Evolutionary conservation across 2,797 vertebrate genomes (phyloP).

Genomic region (Caiman crocodilus): DNA sequence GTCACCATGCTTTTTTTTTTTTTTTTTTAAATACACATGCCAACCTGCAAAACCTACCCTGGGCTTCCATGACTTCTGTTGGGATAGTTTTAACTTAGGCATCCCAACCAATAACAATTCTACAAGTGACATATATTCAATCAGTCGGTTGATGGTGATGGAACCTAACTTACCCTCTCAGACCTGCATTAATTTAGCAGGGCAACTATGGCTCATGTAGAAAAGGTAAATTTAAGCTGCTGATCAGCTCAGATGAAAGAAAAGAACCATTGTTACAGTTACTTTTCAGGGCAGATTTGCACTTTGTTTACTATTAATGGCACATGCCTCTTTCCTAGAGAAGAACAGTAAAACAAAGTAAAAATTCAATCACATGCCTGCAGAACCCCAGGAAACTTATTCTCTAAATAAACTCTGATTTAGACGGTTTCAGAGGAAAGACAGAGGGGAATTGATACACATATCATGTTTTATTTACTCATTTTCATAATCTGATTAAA

Average conservation of each 20-base stretch:
- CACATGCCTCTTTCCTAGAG: too few species aligned
- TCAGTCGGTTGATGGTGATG: neutral
- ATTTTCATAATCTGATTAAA: neutral
- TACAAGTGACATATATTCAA: slow-evolving; percentile 32
- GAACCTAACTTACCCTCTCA: neutral
- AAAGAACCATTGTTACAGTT: neutral
- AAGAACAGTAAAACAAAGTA: neutral
- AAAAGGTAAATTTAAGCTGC: neutral
- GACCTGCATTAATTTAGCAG: neutral
- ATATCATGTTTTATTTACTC: neutral
- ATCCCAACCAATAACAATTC: slow-evolving; percentile 2
- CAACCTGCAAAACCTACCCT: neutral
- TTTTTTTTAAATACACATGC: neutral
- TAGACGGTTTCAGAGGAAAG: neutral
- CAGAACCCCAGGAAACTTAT: neutral
- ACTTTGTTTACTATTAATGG: neutral
- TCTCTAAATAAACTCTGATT: neutral
- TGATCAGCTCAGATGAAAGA: neutral
- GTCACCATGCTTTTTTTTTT: neutral
- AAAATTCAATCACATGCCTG: neutral
- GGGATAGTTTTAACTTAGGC: slow-evolving; percentile 20
- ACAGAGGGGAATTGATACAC: neutral
- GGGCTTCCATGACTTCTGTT: slow-evolving; percentile 18
- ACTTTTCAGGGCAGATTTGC: neutral
- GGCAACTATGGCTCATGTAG: neutral